Evolutionary conservation across 1,140 invertebrate species (phyloP).

Genomic region (Bicyclus anynana): DNA sequence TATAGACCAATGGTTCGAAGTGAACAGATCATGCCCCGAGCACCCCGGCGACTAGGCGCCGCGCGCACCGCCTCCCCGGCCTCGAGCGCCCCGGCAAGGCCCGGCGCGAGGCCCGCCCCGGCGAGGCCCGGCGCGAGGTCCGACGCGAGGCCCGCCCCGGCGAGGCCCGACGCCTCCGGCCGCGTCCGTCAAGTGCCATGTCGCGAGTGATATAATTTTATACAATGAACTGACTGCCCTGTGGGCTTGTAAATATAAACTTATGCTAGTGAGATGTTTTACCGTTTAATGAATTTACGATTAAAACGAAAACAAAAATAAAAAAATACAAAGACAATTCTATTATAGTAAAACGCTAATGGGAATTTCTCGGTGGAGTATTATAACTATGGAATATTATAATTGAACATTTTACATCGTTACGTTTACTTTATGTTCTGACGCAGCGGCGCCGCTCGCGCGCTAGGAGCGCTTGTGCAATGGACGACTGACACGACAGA

Average conservation of each 20-base stretch:
- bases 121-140: constrained; percentile 5
- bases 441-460: too few relatives aligned
- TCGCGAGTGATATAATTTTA: constrained; percentile 68
- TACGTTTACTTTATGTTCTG: constrained; percentile 35
- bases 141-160: constrained; percentile 7
- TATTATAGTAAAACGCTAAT: constrained; percentile 40
- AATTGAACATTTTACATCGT: constrained; percentile 51
- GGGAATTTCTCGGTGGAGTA: constrained; percentile 43
- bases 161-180: constrained; percentile 1
- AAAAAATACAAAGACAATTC: constrained; percentile 57
- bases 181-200: constrained; percentile 41
- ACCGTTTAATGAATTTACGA: constrained; percentile 53
- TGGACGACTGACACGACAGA: too few relatives aligned
- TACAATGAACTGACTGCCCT: constrained; percentile 61
- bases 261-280: constrained; percentile 71
- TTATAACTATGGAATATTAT: constrained; percentile 32
- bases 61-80: constrained; percentile 5
- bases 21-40: constrained; percentile 97
- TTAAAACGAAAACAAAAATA: constrained; percentile 31
- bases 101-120: constrained; percentile 9
- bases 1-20: constrained; percentile 98
- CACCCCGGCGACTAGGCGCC: constrained; percentile 92
- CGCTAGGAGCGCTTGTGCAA: too few relatives aligned
- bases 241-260: constrained; percentile 68
- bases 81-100: not conserved